Base-by-base conservation (phyloP, 2,888 invertebrate genomes). In the Himalopsyche japonica region DNA sequence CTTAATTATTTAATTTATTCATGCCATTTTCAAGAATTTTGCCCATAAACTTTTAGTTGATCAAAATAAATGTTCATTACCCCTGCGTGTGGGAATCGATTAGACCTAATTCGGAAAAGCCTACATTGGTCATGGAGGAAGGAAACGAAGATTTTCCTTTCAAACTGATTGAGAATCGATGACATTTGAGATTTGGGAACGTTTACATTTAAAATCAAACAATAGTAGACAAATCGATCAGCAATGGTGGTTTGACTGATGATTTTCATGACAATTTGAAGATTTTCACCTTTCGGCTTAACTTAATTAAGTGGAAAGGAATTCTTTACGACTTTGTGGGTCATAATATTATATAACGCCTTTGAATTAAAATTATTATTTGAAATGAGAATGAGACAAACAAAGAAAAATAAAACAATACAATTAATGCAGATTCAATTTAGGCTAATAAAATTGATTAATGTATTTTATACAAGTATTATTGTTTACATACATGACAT, bases 61-160 rank as follows among this genome's bases (percentile, higher is more conserved):
- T 0, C 10, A 24, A 15, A 80, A 80, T 80, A 8, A 3, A 15
- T 27, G n/a, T 47, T 37, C 10, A 37, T 76, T 34, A 43, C 34
- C 57, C 79, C 82, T 79, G 79, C 24, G 24, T 76, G 32, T 47
- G 64, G 30, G 37, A 80, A 83, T 49, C 83, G 83, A 83, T 83
- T 80, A 83, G 78, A 48, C 27, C 78, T 37, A 48, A 48, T 83
- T 49, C 30, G 49, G 76, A 70, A 79, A 70, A 82, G 57, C 47
- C 47, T 64, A n/a, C 80, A 83, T 83, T 83, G 76, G 83, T 83
- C 83, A 83, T 20, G 83, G 80, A 83, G 80, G 80, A 80, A 49
- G 80, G 34, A 57, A 80, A 57, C 34, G 34, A 32, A 70, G 80
- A 64, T 49, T 76, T 70, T 80, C 83, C 76, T 83, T 80, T 80